A percentile compares a stretch with the other conserved stretches of the same genome.
Conservation (phyloP, 2,113 vertebrate species). For the Glaucidium brasilianum region DNA sequence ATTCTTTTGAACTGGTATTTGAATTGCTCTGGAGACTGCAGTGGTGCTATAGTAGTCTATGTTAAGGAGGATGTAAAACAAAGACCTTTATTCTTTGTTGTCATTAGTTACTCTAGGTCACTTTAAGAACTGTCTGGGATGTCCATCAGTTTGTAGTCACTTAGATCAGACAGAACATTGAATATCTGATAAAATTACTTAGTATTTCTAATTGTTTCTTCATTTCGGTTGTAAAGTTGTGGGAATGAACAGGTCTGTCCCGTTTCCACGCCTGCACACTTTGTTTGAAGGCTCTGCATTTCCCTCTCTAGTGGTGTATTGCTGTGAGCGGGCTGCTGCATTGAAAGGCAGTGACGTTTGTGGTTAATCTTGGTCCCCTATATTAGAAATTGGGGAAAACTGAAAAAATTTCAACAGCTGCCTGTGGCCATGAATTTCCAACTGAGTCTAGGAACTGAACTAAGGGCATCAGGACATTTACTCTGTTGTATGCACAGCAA, state of each 20-base stretch:
- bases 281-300: background rate
- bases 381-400: background rate
- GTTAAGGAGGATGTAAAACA: background rate
- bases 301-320: too few relatives aligned
- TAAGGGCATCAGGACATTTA: too few relatives aligned
- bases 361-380: background rate
- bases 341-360: fast-evolving
- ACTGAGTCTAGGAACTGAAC: background rate
- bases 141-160: background rate
- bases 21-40: background rate
- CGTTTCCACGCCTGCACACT: fast-evolving
- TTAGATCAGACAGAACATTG: background rate
- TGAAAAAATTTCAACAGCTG: background rate
- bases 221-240: fast-evolving
- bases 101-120: background rate
- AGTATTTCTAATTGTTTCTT: background rate
- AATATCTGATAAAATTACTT: fast-evolving
- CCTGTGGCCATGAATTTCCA: background rate
- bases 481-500: background rate
- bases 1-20: background rate
- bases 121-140: background rate
- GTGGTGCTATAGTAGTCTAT: background rate
- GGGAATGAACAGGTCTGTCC: background rate
- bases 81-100: background rate
- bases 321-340: background rate